A percentile compares a stretch with the other conserved stretches of the same genome.
Conservation (phyloP, 2,888 invertebrate species). For the Agelastica alni region DNA sequence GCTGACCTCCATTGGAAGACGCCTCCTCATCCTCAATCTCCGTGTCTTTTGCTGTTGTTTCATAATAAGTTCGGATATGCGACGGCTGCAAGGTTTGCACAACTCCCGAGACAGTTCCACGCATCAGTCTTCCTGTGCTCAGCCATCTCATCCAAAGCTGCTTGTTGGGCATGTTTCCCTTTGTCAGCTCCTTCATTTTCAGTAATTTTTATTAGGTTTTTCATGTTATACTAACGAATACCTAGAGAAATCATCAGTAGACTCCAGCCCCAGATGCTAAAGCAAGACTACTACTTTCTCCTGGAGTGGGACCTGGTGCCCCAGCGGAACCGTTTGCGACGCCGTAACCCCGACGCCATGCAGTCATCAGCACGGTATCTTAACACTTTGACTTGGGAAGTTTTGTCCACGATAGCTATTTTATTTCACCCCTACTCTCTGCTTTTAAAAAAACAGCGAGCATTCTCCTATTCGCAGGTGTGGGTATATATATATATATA, state of each 20-base stretch:
- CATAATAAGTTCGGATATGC: background rate
- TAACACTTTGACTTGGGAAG: constrained; percentile 2
- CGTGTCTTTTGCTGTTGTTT: background rate
- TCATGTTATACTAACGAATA: background rate
- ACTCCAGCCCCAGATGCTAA: constrained; percentile 1
- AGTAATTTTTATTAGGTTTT: background rate
- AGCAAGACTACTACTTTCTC: too few relatives aligned
- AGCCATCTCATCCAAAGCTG: constrained; percentile 1
- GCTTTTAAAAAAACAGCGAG: too few relatives aligned
- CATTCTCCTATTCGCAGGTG: too few relatives aligned
- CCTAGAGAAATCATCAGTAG: background rate
- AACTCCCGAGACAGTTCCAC: too few relatives aligned
- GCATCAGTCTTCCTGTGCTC: too few relatives aligned
- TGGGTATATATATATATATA: too few relatives aligned
- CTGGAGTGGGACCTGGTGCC: too few relatives aligned
- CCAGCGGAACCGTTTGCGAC: constrained; percentile 2
- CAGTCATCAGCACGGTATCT: constrained; percentile 1
- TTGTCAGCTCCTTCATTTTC: background rate
- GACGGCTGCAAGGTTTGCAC: background rate
- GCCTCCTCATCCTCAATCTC: background rate
- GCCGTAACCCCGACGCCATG: background rate
- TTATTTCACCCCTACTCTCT: constrained; percentile 4
- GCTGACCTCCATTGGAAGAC: background rate
- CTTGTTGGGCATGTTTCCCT: background rate
- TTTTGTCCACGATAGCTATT: constrained; percentile 3